Base-by-base conservation (phyloP, 92 coral and sea anemone genomes). In the Palythoa caribaeorum region DNA sequence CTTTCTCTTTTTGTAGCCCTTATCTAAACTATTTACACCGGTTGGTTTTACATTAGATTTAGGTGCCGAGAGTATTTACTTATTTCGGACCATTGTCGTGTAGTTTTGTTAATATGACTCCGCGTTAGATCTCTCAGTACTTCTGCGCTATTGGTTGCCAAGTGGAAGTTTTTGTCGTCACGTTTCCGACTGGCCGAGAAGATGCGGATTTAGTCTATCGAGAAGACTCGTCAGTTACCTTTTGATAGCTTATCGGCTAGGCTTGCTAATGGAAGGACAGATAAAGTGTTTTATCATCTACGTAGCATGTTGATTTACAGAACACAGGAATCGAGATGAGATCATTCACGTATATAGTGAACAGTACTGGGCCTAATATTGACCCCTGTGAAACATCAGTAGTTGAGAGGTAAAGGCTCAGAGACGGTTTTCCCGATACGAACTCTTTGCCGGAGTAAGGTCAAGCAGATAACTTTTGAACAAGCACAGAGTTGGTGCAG, bases 301-400 rank as follows among this genome's bases (percentile, higher is more conserved):
- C 11, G n/a, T 55, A 55, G 62, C 62, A 55, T 55, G 62, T 12
- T 55, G 62, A 55, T 15, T 87, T 52, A 36, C 93, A 60, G 84
- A 80, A 38, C 73, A 39, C 55, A 54, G 77, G 84, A 59, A 84
- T 77, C 63, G 79, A 77, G 17, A 87, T 83, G 53, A 88, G 71
- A 76, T 84, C 90, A 71, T 91, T 91, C 76, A 91, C 63, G 54
- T 88, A 91, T 36, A 91, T 86, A 11, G 73, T 88, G 75, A 88
- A 91, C 70, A 84, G 78, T 35, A 28, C 50, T 59, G 92, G 94
- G 36, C 94, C 89, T n/a, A 91, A 62, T n/a, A 88, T 88, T 5
- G 86, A 83, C 38, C 87, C 87, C 63, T 84, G 87, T 71, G 83
- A 83, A 21, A 87, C 84, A 14, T 60, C 89, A 76, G 28, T 84